phyloP scores from a whole-genome alignment of 2,113 vertebrate species.

The Chlamydotis undulata region DNA sequence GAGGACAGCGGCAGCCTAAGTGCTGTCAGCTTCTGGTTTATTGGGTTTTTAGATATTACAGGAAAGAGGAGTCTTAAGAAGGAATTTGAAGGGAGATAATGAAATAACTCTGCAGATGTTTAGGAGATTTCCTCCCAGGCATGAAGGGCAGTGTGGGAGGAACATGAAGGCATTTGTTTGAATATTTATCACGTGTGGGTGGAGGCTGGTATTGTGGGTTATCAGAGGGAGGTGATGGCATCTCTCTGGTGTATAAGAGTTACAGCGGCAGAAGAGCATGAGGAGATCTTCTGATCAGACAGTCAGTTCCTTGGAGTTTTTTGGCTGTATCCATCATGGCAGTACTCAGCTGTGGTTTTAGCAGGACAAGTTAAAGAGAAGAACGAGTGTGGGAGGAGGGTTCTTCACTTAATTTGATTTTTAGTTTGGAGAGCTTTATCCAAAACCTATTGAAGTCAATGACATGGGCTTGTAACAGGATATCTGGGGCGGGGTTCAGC shows the following conservation, averaged over 20 bases:
- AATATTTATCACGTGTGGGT: conserved; percentile 36
- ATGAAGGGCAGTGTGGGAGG: conserved; percentile 23
- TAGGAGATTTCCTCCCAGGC: conserved; percentile 25
- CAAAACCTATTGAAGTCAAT: background rate
- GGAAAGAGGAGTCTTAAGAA: background rate
- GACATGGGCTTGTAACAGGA: background rate
- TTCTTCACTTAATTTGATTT: background rate
- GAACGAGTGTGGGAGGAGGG: background rate
- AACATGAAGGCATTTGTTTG: conserved; percentile 10
- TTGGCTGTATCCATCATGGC: background rate
- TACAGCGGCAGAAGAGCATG: background rate
- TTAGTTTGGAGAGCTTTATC: background rate
- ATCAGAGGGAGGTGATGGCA: background rate
- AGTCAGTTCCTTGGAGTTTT: background rate
- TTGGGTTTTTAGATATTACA: background rate
- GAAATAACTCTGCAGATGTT: conserved; percentile 40
- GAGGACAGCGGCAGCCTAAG: background rate
- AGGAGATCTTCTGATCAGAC: background rate
- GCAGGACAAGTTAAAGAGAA: background rate
- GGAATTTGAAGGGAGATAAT: background rate
- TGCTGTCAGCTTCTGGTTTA: background rate
- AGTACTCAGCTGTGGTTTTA: background rate
- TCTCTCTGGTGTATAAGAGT: background rate
- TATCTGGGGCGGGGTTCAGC: background rate
- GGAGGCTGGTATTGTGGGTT: background rate